phyloP scores from a whole-genome alignment of 2,797 vertebrate species.

The Passerculus sandwichensis region DNA sequence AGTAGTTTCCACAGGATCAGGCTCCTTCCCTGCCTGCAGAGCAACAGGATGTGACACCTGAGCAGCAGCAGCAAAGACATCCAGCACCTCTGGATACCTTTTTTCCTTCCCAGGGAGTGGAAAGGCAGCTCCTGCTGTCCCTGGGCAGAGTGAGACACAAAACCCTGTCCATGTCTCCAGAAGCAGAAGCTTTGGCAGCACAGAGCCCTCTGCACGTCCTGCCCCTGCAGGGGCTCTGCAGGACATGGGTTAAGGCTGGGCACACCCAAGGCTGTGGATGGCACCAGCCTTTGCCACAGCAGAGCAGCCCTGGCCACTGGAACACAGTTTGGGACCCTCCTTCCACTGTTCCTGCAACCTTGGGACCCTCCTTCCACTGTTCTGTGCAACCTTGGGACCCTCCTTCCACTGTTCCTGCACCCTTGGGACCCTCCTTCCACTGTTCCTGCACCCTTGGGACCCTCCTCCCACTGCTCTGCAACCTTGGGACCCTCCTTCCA shows the following conservation, averaged over 20 bases:
- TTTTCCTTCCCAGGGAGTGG: neutral
- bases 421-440: too few relatives aligned
- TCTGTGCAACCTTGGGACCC: too few relatives aligned
- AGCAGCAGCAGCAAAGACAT: neutral
- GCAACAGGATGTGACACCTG: accelerated
- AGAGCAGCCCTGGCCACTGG: neutral
- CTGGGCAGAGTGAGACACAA: neutral
- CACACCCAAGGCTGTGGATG: neutral
- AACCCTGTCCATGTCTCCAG: accelerated
- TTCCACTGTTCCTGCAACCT: too few relatives aligned
- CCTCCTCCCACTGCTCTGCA: too few relatives aligned
- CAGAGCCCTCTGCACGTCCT: neutral
- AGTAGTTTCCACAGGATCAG: neutral
- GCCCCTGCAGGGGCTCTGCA: neutral
- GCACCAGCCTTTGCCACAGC: neutral
- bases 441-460: too few relatives aligned
- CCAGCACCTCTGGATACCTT: neutral
- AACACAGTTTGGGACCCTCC: neutral
- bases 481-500: too few relatives aligned
- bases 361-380: too few relatives aligned
- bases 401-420: too few relatives aligned
- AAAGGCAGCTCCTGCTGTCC: neutral
- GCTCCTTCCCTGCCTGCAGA: neutral
- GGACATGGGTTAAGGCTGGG: neutral
- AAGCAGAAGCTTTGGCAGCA: neutral